Evolutionary conservation across 2,797 vertebrate genomes (phyloP).

Genomic region (Limosa lapponica): DNA sequence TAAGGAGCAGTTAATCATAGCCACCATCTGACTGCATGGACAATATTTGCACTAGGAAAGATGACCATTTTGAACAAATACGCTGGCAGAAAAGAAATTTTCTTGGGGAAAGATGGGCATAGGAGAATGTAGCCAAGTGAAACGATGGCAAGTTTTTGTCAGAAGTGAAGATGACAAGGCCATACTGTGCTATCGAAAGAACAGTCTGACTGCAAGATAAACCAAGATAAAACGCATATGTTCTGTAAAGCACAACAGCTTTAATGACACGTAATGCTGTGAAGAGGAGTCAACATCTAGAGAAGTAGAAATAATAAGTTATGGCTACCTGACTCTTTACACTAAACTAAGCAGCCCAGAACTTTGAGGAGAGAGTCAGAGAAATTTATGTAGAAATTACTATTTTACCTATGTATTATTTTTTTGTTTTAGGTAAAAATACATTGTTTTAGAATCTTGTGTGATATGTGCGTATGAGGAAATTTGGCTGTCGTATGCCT

Average conservation of each 20-base stretch:
- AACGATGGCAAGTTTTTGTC: background rate
- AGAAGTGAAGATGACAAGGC: background rate
- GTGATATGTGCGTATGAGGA: background rate
- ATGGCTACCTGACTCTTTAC: background rate
- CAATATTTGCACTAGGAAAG: background rate
- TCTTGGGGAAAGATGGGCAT: background rate
- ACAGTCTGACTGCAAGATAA: background rate
- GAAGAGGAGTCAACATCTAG: background rate
- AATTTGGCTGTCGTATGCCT: background rate
- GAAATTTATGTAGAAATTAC: background rate
- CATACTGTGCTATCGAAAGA: background rate
- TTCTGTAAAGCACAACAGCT: background rate
- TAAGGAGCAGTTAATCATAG: background rate
- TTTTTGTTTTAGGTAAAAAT: background rate
- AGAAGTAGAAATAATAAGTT: background rate
- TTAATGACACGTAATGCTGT: background rate
- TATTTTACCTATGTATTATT: background rate
- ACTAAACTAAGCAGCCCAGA: background rate
- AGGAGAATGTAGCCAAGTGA: background rate
- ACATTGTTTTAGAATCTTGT: background rate
- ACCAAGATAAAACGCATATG: background rate
- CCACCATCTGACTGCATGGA: background rate
- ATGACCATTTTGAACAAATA: background rate
- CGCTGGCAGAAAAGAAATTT: background rate
- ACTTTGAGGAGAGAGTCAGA: background rate